Evolutionary conservation across 2,113 vertebrate genomes (phyloP), one percentile per base, ranked within the genome.

Genomic region (Sphaerodactylus townsendi): DNA sequence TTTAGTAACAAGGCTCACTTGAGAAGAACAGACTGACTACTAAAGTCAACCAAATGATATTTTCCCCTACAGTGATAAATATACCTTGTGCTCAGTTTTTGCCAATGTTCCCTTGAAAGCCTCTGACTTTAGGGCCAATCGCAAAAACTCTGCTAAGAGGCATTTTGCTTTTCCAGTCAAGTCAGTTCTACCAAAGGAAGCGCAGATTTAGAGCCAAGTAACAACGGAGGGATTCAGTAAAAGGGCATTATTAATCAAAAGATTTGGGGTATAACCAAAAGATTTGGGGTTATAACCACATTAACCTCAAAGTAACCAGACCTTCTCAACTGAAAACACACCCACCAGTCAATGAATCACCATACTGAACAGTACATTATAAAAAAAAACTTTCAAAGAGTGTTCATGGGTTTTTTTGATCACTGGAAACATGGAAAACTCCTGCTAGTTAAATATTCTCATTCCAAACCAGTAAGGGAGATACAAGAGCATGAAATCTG

Each of bases 121-220:
- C 70, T 71, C 37, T 76, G 76, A 72, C 66, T 85, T 85, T 87
- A 84, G 0, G 48, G 46, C 66, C 30, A 80, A 13, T 89, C 79
- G 10, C 69, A 85, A 81, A 85, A 87, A 79, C 85, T 83, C 59
- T 86, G 86, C 15, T 46, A 25, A 80, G 73, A 92, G 64, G 35
- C 83, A 13, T 87, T 93, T 90, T 84, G 69, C 88, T 90, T 86
- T 64, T 77, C 50, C n/a, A 14, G 2, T 91, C 72, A 75, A 88
- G 93, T 81, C 79, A 89, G 78, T 65, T 53, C 50, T 44, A 68
- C 17, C 37, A 23, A 56, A 85, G 17, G 46, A 78, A 35, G 73
- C 75, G 15, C 69, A 0, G 1, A 85, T 28, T 15, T 1, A 0
- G 0, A 50, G 84, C 89, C 90, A 92, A 90, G 85, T 53, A 84